These are phyloP conservation scores for Notocelia uddmanniana DNA, from an alignment of 2,888 invertebrate species.

Conservation along the genomic window DNA sequence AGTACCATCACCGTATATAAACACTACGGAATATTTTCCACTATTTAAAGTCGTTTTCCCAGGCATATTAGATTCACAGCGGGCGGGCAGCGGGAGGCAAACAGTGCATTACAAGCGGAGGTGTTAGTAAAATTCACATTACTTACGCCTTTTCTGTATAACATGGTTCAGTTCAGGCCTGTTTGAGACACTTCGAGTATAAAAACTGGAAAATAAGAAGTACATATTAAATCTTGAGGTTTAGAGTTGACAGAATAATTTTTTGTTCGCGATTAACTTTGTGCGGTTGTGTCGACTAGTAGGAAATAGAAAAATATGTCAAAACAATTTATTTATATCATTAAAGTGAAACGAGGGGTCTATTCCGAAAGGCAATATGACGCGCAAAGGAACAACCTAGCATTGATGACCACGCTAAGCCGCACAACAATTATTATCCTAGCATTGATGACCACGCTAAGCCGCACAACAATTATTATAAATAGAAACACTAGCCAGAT, in stretches of 20 bases:
- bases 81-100: not conserved
- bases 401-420: too few relatives aligned
- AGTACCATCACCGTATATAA: not conserved
- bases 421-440: too few relatives aligned
- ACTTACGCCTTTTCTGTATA: constrained; percentile 10
- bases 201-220: constrained; percentile 15
- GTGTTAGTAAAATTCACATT: not conserved
- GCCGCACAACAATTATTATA: too few relatives aligned
- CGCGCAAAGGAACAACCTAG: too few relatives aligned
- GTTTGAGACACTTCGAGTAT: constrained; percentile 9
- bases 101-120: not conserved
- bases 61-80: constrained; percentile 16
- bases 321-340: not conserved
- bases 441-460: too few relatives aligned
- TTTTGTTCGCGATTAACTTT: constrained; percentile 1
- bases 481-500: too few relatives aligned
- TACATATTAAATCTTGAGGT: constrained; percentile 22
- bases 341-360: not conserved
- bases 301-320: not conserved
- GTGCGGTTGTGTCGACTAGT: not conserved
- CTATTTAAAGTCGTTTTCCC: constrained; percentile 5
- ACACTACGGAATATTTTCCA: constrained; percentile 9
- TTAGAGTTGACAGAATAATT: constrained; percentile 22
- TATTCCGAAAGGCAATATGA: too few relatives aligned
- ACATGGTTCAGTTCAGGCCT: not conserved